These are phyloP conservation scores for Danio rerio DNA, from an alignment of 2,113 vertebrate species.

Conservation along the genomic window GRCz12tu NC_133186.1:10312001-10312500, in stretches of 20 bases:
- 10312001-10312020: not conserved
- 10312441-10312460: too few relatives aligned
- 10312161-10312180: constrained; percentile 2
- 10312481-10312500: too few relatives aligned
- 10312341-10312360: too few relatives aligned
- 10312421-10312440: too few relatives aligned
- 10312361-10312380: too few relatives aligned
- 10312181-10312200: not conserved
- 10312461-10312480: too few relatives aligned
- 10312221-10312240: constrained; percentile 12
- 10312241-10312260: not conserved
- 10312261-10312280: not conserved
- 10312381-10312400: too few relatives aligned
- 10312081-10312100: not conserved
- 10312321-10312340: too few relatives aligned
- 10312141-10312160: constrained; percentile 11
- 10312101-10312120: not conserved
- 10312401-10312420: too few relatives aligned
- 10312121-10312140: constrained; percentile 5
- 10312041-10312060: not conserved
- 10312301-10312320: too few relatives aligned
- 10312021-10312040: not conserved
- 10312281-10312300: not conserved
- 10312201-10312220: constrained; percentile 19
- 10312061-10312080: not conserved